Percentiles rank a stretch among this genome's conserved stretches.
Evolutionary conservation across 2,113 vertebrate species (phyloP).

Genomic region (Tenrec ecaudatus): DNA sequence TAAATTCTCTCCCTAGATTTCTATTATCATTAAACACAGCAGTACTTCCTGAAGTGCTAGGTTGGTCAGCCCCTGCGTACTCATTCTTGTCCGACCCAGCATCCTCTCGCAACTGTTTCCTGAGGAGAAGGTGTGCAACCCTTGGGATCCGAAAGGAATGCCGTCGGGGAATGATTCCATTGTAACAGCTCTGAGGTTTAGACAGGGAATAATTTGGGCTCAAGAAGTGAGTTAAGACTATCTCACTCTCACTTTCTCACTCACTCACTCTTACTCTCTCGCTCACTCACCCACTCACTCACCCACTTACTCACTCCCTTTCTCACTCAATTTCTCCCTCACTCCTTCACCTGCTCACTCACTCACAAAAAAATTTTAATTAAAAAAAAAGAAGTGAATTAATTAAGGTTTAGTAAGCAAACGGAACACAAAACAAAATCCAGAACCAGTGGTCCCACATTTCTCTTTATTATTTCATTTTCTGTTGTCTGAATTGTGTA

Average conservation of each 20-base stretch:
- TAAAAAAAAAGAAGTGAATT: constrained; percentile 56
- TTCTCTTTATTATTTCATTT: constrained; percentile 33
- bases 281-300: too few species aligned
- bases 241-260: too few species aligned
- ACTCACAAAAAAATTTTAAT: too few species aligned
- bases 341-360: too few species aligned
- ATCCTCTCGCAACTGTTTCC: constrained; percentile 73
- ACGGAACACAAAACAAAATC: constrained; percentile 53
- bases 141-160: constrained; percentile 66
- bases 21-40: neutral
- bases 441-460: constrained; percentile 53
- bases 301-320: too few species aligned
- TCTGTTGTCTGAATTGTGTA: constrained; percentile 37
- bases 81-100: constrained; percentile 55
- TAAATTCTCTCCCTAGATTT: too few species aligned
- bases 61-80: constrained; percentile 60
- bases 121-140: constrained; percentile 70
- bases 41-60: constrained; percentile 32
- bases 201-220: constrained; percentile 56
- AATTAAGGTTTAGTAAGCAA: constrained; percentile 64
- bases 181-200: constrained; percentile 70
- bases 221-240: constrained; percentile 57
- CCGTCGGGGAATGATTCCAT: constrained; percentile 76
- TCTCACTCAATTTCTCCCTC: too few species aligned
- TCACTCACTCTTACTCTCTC: too few species aligned